Percentiles rank a stretch among this genome's conserved stretches.
Conservation (phyloP, 2,113 vertebrate genomes). For the Chascanopsetta lugubris region DNA sequence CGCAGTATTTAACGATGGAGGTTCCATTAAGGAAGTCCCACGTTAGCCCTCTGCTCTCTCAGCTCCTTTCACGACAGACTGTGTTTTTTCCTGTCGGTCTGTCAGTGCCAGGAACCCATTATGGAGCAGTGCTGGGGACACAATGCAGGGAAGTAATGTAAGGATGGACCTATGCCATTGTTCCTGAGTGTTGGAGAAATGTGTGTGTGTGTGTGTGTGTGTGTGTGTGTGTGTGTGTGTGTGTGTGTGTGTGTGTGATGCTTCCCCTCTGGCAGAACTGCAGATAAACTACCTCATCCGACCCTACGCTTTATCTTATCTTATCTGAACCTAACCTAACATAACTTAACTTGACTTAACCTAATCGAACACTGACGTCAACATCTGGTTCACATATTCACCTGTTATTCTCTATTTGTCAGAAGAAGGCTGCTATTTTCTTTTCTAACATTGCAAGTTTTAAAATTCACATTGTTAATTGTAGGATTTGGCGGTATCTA, state of each 20-base stretch:
- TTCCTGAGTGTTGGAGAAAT: slow-evolving; percentile 60
- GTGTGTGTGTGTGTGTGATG: slow-evolving; percentile 16
- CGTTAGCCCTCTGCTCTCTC: slow-evolving; percentile 54
- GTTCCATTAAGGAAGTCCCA: slow-evolving; percentile 76
- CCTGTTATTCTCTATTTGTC: too few relatives aligned
- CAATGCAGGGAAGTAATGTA: slow-evolving; percentile 56
- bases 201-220: slow-evolving; percentile 33
- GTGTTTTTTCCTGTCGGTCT: slow-evolving; percentile 78
- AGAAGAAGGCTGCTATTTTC: too few relatives aligned
- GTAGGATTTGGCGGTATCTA: slow-evolving; percentile 3
- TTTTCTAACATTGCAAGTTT: too few relatives aligned
- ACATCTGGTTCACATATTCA: too few relatives aligned
- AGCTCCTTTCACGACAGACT: slow-evolving; percentile 54
- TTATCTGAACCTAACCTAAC: too few relatives aligned
- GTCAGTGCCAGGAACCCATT: slow-evolving; percentile 78
- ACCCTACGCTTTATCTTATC: too few relatives aligned
- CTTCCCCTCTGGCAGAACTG: slow-evolving; percentile 29
- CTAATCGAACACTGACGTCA: too few relatives aligned
- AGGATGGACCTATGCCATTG: slow-evolving; percentile 75
- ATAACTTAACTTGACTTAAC: too few relatives aligned
- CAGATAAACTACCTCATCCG: too few relatives aligned
- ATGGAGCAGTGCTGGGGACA: slow-evolving; percentile 57
- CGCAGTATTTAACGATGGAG: slow-evolving; percentile 23
- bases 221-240: slow-evolving; percentile 27
- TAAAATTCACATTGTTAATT: slow-evolving; percentile 20